These are phyloP conservation scores for Dunckerocampus dactyliophorus DNA, from an alignment of 2,113 vertebrate species.

Conservation along the genomic window DNA sequence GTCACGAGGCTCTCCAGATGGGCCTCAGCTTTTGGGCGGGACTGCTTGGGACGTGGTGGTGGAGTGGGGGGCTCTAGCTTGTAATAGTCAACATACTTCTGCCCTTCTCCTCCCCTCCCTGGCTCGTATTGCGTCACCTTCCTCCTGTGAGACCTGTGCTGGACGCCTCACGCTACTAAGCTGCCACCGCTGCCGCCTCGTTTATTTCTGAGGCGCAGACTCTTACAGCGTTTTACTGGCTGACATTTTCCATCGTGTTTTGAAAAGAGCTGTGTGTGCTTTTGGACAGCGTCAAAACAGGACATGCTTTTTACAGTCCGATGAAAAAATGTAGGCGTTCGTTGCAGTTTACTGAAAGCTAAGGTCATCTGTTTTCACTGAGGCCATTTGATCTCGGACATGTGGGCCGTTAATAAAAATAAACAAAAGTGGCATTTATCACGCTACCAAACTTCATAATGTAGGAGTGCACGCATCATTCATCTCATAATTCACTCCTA, in stretches of 20 bases:
- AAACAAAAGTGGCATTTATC: slow-evolving; percentile 12
- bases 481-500: not conserved
- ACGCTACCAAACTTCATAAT: not conserved
- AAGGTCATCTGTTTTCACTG: slow-evolving; percentile 1
- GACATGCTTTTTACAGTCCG: slow-evolving; percentile 44
- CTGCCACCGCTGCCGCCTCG: slow-evolving; percentile 21
- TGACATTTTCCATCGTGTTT: slow-evolving; percentile 62
- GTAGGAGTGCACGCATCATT: slow-evolving; percentile 1
- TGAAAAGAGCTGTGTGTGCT: slow-evolving; percentile 59
- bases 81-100: slow-evolving; percentile 72
- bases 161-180: slow-evolving; percentile 39
- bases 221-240: slow-evolving; percentile 53
- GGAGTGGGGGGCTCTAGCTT: slow-evolving; percentile 34
- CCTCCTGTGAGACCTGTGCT: slow-evolving; percentile 56
- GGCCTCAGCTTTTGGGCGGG: slow-evolving; percentile 69
- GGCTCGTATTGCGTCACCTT: slow-evolving; percentile 68
- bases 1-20: slow-evolving; percentile 75
- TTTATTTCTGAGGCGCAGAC: slow-evolving; percentile 35
- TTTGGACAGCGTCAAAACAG: slow-evolving; percentile 35
- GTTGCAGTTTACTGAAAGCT: slow-evolving; percentile 10
- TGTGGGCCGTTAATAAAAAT: slow-evolving; percentile 9
- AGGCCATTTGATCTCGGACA: slow-evolving; percentile 14
- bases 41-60: slow-evolving; percentile 45
- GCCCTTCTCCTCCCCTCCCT: slow-evolving; percentile 47
- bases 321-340: slow-evolving; percentile 27